Evolutionary conservation across 2,113 vertebrate genomes (phyloP).

Genomic region (Carollia perspicillata): DNA sequence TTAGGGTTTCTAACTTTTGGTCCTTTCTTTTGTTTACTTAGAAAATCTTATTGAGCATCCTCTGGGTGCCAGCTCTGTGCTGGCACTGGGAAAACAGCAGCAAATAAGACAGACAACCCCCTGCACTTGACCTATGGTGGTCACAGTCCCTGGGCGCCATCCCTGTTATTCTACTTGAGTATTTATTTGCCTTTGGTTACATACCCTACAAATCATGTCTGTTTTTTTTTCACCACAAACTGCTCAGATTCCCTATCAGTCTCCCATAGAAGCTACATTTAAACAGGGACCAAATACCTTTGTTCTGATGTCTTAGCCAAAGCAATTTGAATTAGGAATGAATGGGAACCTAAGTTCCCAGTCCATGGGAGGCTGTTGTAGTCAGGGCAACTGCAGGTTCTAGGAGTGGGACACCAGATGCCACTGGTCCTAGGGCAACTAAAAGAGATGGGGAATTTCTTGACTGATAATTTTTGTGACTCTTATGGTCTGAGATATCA

Average conservation of each 20-base stretch:
- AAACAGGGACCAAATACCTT: not conserved
- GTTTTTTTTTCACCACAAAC: not conserved
- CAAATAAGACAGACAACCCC: not conserved
- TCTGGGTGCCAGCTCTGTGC: too few species aligned
- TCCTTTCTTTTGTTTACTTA: not conserved
- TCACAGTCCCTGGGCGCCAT: not conserved
- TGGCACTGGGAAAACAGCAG: not conserved
- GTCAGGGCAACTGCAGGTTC: not conserved
- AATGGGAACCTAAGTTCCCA: not conserved
- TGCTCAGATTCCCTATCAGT: not conserved
- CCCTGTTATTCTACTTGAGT: not conserved
- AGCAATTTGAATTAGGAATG: slow-evolving; percentile 27
- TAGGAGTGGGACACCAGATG: not conserved
- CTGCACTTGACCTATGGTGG: accelerated
- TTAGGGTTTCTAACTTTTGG: not conserved
- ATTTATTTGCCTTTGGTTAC: slow-evolving; percentile 16
- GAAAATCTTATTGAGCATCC: not conserved
- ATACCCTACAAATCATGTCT: not conserved
- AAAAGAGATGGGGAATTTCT: not conserved
- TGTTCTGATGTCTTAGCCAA: slow-evolving; percentile 20
- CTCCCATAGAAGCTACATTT: not conserved
- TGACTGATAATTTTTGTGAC: not conserved
- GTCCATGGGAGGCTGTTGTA: not conserved
- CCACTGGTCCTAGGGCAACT: not conserved
- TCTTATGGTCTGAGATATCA: not conserved